Evolutionary conservation across 2,113 vertebrate species (phyloP).

Genomic region (Oryzias celebensis): DNA sequence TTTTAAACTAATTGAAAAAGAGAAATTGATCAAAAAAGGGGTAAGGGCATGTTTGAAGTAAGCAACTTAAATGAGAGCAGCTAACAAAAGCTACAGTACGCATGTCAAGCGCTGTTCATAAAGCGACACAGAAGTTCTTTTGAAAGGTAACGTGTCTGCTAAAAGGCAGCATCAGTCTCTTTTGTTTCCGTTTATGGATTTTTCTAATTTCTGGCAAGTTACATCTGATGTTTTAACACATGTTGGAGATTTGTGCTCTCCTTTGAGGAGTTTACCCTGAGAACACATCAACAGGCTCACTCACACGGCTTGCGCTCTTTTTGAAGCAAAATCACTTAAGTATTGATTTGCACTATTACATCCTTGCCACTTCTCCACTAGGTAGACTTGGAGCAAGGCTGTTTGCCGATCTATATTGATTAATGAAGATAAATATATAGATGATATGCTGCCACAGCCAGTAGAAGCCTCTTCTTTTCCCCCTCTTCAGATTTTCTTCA

Average conservation of each 20-base stretch:
- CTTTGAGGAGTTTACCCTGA: conserved; percentile 42
- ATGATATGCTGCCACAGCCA: conserved; percentile 21
- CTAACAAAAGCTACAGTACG: too few species aligned
- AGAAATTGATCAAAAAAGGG: too few species aligned
- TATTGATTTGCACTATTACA: conserved; percentile 61
- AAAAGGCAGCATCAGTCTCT: too few species aligned
- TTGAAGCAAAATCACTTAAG: conserved; percentile 51
- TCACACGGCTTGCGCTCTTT: conserved; percentile 53
- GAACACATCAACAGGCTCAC: conserved; percentile 41
- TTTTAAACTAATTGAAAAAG: too few species aligned
- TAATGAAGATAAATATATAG: conserved; percentile 43
- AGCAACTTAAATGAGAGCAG: too few species aligned
- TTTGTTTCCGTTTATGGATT: too few species aligned
- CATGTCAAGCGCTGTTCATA: too few species aligned
- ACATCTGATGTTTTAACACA: too few species aligned
- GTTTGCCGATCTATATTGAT: conserved; percentile 56
- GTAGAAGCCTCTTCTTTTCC: conserved; percentile 17
- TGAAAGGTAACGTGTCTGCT: too few species aligned
- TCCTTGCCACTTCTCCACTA: conserved; percentile 28
- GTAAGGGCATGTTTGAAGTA: too few species aligned
- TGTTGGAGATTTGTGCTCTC: not conserved
- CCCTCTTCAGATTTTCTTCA: conserved; percentile 5
- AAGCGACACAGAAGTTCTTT: too few species aligned
- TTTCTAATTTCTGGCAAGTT: too few species aligned
- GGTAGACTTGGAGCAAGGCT: conserved; percentile 33